Evolutionary conservation across 2,888 invertebrate species (phyloP).

Genomic region (Apotomis betuletana): DNA sequence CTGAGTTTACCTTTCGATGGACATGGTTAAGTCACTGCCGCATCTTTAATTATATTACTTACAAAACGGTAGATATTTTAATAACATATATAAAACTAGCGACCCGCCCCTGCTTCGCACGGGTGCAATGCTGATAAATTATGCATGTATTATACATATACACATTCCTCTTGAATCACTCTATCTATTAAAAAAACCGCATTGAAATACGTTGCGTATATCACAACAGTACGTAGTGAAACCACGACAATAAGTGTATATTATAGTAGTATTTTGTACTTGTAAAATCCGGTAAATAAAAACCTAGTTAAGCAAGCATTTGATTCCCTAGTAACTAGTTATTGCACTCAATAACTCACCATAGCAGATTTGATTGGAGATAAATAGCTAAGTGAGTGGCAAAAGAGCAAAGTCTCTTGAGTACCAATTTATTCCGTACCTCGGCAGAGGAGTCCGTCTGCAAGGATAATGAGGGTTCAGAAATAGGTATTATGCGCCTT

Average conservation of each 20-base stretch:
- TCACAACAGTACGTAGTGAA: too few species aligned
- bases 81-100: background rate
- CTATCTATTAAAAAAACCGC: too few species aligned
- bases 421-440: background rate
- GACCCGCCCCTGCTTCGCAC: too few species aligned
- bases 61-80: background rate
- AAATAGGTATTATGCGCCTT: background rate
- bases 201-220: too few species aligned
- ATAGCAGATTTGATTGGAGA: background rate
- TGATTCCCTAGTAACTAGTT: constrained; percentile 1
- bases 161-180: too few species aligned
- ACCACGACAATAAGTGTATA: background rate
- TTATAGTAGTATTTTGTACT: background rate
- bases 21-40: background rate
- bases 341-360: background rate
- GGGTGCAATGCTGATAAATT: too few species aligned
- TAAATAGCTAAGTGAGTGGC: background rate
- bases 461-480: constrained; percentile 5
- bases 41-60: background rate
- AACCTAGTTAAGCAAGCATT: constrained; percentile 3
- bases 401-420: constrained; percentile 12
- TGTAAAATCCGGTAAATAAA: background rate
- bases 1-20: background rate
- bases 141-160: too few species aligned
- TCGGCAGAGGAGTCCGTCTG: background rate